Percentiles rank a stretch among this genome's conserved stretches.
Evolutionary conservation across 2,888 invertebrate genomes (phyloP).

Genomic region (Trissolcus brochymenae): DNA sequence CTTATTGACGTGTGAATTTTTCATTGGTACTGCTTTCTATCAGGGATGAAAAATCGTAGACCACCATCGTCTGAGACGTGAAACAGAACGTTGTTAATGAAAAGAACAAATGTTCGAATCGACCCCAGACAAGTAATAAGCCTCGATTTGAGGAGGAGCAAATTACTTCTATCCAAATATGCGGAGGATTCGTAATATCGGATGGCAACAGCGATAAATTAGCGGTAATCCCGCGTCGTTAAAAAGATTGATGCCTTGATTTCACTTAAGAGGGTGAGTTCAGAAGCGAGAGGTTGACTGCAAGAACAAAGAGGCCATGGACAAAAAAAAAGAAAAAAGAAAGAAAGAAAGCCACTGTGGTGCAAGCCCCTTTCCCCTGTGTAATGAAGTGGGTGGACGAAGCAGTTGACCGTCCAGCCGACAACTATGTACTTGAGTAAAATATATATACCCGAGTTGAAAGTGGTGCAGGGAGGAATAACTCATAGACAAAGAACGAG

Average conservation of each 20-base stretch:
- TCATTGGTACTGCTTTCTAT: neutral
- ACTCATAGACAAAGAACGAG: constrained; percentile 40
- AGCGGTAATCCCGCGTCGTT: constrained; percentile 74
- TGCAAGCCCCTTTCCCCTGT: constrained; percentile 50
- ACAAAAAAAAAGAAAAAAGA: too few species aligned
- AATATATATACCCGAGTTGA: constrained; percentile 61
- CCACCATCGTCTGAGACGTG: neutral
- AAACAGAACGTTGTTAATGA: neutral
- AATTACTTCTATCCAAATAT: constrained; percentile 61
- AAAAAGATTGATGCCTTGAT: constrained; percentile 74
- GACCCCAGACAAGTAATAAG: constrained; percentile 29
- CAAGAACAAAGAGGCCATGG: constrained; percentile 31
- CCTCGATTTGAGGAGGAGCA: constrained; percentile 24
- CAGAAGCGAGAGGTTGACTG: constrained; percentile 36
- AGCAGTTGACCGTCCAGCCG: constrained; percentile 38
- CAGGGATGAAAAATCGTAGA: neutral
- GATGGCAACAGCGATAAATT: constrained; percentile 70
- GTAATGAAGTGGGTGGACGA: constrained; percentile 74
- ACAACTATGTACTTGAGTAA: constrained; percentile 50
- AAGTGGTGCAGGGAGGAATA: constrained; percentile 41
- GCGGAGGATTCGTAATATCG: constrained; percentile 73
- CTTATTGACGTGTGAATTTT: constrained; percentile 1
- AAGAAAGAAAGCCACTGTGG: constrained; percentile 51
- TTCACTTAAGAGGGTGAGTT: constrained; percentile 69
- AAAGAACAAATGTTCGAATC: constrained; percentile 12